Evolutionary conservation across 2,888 invertebrate genomes (phyloP).

Genomic region (Tanypteryx hageni): DNA sequence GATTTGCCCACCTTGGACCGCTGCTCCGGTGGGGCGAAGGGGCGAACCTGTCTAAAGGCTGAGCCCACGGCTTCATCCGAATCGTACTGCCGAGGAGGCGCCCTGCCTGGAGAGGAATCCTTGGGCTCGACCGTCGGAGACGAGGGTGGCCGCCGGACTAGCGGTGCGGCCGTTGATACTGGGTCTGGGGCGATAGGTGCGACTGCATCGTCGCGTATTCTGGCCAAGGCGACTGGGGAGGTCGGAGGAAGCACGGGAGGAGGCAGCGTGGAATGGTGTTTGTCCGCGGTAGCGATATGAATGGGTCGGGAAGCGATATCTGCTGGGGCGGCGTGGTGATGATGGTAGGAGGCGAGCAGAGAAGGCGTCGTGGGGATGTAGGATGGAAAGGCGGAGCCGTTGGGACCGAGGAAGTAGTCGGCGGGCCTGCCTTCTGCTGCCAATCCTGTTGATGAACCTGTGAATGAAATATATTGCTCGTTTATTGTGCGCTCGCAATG

Average conservation of each 20-base stretch:
- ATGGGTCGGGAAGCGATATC: slow-evolving; percentile 38
- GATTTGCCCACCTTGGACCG: not conserved
- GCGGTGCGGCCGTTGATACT: not conserved
- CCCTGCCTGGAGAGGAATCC: not conserved
- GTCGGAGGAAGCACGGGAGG: slow-evolving; percentile 8
- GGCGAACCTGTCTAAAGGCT: slow-evolving; percentile 33
- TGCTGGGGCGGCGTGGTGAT: not conserved
- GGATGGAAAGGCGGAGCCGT: slow-evolving; percentile 54
- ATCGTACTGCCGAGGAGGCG: not conserved
- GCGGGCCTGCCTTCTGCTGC: not conserved
- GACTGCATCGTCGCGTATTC: not conserved
- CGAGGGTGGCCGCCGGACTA: not conserved
- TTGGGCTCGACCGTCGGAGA: slow-evolving; percentile 1
- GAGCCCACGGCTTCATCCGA: slow-evolving; percentile 17
- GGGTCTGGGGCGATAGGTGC: not conserved
- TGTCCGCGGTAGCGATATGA: not conserved
- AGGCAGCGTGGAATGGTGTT: slow-evolving; percentile 24
- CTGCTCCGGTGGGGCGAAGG: not conserved
- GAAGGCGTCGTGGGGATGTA: slow-evolving; percentile 14
- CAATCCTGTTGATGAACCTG: slow-evolving; percentile 14
- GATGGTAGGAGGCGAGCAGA: slow-evolving; percentile 16
- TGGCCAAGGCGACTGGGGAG: slow-evolving; percentile 10
- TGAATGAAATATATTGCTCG: not conserved
- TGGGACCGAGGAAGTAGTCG: slow-evolving; percentile 59
- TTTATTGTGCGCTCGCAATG: no score